A percentile compares a stretch with the other conserved stretches of the same genome.
Evolutionary conservation across 2,797 vertebrate species (phyloP).

Genomic region (Melanotaenia nigrans): DNA sequence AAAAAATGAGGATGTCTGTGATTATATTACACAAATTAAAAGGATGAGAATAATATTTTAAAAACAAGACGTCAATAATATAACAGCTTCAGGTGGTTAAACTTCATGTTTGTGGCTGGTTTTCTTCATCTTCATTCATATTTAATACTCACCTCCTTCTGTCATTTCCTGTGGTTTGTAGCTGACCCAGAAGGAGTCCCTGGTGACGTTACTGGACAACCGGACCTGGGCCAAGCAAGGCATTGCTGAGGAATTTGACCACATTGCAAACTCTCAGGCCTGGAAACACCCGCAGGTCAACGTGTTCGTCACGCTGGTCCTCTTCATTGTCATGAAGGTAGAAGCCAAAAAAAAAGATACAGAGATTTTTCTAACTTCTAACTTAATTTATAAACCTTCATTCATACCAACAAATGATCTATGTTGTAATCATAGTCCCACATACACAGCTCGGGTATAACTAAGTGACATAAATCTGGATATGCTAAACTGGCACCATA

Average conservation of each 20-base stretch:
- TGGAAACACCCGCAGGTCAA: slow-evolving; percentile 94
- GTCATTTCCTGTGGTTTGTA: slow-evolving; percentile 63
- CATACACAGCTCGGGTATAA: no score
- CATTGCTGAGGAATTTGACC: slow-evolving; percentile 89
- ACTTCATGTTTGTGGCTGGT: no score
- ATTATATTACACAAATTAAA: background rate
- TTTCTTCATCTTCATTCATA: no score
- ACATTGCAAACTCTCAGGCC: slow-evolving; percentile 86
- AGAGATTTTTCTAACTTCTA: no score
- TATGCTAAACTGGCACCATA: no score
- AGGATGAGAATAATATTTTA: background rate
- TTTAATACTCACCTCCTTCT: background rate
- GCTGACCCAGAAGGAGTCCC: slow-evolving; percentile 95
- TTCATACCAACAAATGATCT: no score
- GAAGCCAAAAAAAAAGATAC: background rate
- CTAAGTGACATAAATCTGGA: no score
- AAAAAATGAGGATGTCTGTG: background rate
- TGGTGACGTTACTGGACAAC: slow-evolving; percentile 95
- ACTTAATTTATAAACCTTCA: no score
- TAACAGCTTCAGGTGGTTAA: background rate
- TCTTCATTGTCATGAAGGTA: slow-evolving; percentile 98
- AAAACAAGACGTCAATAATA: background rate
- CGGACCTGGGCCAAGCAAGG: slow-evolving; percentile 93
- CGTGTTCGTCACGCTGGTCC: slow-evolving; percentile 91
- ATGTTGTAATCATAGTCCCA: no score